Base-by-base conservation (phyloP, 2,113 vertebrate genomes). In the Atlantisia rogersi region DNA sequence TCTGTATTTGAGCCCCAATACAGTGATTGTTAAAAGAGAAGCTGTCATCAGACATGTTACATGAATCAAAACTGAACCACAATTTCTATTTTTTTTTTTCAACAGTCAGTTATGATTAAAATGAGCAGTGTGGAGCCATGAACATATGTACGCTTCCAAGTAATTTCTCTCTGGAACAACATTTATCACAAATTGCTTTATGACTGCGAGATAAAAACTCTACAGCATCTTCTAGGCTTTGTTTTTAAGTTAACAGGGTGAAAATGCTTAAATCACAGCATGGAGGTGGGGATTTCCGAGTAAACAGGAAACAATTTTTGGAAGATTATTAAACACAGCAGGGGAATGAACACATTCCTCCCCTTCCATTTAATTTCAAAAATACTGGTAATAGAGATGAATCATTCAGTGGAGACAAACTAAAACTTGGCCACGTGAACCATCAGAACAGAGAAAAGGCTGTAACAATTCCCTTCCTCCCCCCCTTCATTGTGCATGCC, bases 311-410 rank as follows among this genome's bases (percentile, higher is more conserved):
- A 86, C 80, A 86, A 68, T 92, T 92, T 96, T 88, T 71, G 76
- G 71, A 69, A 95, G 60, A 92, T 93, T 95, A 94, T 93, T 94
- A 91, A 94, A 93, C 82, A 70, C 88, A 91, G 82, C 64, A 89
- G 71, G 90, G 28, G 76, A 85, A 91, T 82, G 58, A 97, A 94
- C 64, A 91, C 86, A 79, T 92, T 92, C 83, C 91, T 95, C 80
- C 77, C 82, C 80, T 95, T 87, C 87, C 93, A 91, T 95, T 96
- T 95, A 94, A 90, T 97, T 96, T 95, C 86, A 77, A 92, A 94
- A 91, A 93, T 92, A 67, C n/a, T 91, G 62, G 77, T 95, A 92
- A 93, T 87, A 79, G 88, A 78, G 92, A 82, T 95, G 91, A 97
- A 87, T 88, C 86, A 94, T 67, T 86, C 83, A 93, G 85, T 65